phyloP scores from a whole-genome alignment of 2,888 invertebrate genomes.

The Himalopsyche anomala region DNA sequence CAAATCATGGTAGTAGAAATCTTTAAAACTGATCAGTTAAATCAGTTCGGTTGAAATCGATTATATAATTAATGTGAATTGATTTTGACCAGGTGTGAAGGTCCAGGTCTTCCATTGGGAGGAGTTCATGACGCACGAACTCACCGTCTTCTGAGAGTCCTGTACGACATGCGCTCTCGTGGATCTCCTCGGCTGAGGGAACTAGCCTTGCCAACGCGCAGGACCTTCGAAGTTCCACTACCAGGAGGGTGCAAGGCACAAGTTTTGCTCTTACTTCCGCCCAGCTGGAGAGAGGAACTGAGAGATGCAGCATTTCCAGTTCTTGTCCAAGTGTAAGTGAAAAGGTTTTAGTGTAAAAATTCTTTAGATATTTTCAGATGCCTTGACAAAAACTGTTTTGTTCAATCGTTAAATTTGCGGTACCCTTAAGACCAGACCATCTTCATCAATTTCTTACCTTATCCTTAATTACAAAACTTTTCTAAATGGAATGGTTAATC shows the following conservation, averaged over 20 bases:
- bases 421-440: too few relatives aligned
- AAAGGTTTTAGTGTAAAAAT: not conserved
- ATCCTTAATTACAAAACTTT: too few relatives aligned
- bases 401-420: too few relatives aligned
- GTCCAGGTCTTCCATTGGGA: conserved; percentile 93
- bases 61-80: too few relatives aligned
- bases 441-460: too few relatives aligned
- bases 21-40: too few relatives aligned
- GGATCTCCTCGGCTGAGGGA: conserved; percentile 83
- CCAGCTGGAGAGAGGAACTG: conserved; percentile 90
- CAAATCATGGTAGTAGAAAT: too few relatives aligned
- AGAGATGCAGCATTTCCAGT: conserved; percentile 92
- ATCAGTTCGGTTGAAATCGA: too few relatives aligned
- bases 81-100: conserved; percentile 82
- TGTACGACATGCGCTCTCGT: conserved; percentile 83
- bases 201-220: conserved; percentile 88
- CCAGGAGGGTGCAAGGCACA: conserved; percentile 91
- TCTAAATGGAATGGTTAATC: too few relatives aligned
- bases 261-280: conserved; percentile 91
- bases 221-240: conserved; percentile 90
- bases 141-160: conserved; percentile 85
- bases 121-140: conserved; percentile 86
- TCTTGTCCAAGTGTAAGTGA: conserved; percentile 88
- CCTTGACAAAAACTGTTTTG: too few relatives aligned
- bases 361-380: too few relatives aligned